phyloP scores from a whole-genome alignment of 2,797 vertebrate genomes.

The Scleropages formosus region DNA sequence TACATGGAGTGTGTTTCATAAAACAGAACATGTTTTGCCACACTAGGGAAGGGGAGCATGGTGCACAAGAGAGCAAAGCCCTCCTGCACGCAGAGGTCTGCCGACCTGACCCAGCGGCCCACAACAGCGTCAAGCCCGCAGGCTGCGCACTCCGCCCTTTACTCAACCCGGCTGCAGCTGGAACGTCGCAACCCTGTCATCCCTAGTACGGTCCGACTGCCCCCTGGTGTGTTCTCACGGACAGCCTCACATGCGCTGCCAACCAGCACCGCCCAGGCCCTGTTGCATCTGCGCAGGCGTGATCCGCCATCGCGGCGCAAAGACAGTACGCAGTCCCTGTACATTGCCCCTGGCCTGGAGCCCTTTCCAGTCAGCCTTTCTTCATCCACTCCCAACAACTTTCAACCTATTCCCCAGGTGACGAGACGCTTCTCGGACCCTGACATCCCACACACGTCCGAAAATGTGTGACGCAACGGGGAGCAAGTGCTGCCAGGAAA shows the following conservation, averaged over 20 bases:
- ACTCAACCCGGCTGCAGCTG: constrained; percentile 62
- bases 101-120: constrained; percentile 43
- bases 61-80: constrained; percentile 49
- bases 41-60: constrained; percentile 49
- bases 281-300: constrained; percentile 56
- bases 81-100: constrained; percentile 46
- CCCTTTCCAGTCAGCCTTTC: constrained; percentile 53
- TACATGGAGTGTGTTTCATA: neutral
- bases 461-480: constrained; percentile 49
- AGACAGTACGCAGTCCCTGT: constrained; percentile 83
- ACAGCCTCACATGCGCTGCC: neutral
- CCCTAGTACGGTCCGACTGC: constrained; percentile 82
- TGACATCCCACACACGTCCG: constrained; percentile 67
- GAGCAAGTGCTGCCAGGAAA: neutral
- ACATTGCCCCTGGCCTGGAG: constrained; percentile 63
- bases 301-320: constrained; percentile 76
- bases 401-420: constrained; percentile 43
- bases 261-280: constrained; percentile 33
- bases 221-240: constrained; percentile 63
- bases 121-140: constrained; percentile 38
- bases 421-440: constrained; percentile 84
- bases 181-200: constrained; percentile 80
- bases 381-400: constrained; percentile 50
- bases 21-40: constrained; percentile 11
- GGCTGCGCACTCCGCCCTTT: constrained; percentile 48